Base-by-base conservation (phyloP, 2,888 invertebrate species). In the Drosophila parthenogenetica region DNA sequence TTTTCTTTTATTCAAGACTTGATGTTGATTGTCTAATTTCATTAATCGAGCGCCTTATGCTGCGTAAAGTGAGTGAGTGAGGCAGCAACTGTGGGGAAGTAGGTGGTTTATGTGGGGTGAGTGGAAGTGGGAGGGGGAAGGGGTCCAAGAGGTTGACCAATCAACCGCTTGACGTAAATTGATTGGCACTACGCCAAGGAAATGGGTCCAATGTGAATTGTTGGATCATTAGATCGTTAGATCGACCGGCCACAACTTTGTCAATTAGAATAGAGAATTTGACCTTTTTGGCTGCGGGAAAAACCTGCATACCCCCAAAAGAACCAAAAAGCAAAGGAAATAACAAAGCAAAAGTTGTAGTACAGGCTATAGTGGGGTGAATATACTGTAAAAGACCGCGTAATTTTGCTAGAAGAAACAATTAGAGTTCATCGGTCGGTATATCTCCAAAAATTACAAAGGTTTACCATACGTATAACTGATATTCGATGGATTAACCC, bases 1-100 rank as follows among this genome's bases (percentile, higher is more conserved):
- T 29, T 8, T 11, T 35, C 35, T 11, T 35, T 66, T 61, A 55
- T 64, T 59, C 55, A 42, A 29, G 50, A 37, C 43, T 53, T 57
- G 55, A 59, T 61, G 71, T 72, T 88, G 86, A 84, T 84, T 84
- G 83, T 84, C 88, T 84, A 84, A 84, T 84, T 88, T 84, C 86
- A 84, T 84, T 84, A 88, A 82, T 83, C 77, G 73, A 78, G 55
- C 42, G 51, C 53, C 67, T 61, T 50, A 17, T 42, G 29, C 48
- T 25, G 40, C 16, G 3, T 22, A 39, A 5, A 11, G 37, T 5
- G n/a, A 10, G 17, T 25, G 19, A 19, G 17, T n/a, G 13, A 10
- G n/a, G n/a, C n/a, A 2, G 10, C 2, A 19, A 13, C 16, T 17
- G 11, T 25, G 5, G 16, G 54, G n/a, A n/a, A 7, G 2, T 3